Evolutionary conservation across 2,888 invertebrate species (phyloP).

Genomic region (Drosophila mercatorum): DNA sequence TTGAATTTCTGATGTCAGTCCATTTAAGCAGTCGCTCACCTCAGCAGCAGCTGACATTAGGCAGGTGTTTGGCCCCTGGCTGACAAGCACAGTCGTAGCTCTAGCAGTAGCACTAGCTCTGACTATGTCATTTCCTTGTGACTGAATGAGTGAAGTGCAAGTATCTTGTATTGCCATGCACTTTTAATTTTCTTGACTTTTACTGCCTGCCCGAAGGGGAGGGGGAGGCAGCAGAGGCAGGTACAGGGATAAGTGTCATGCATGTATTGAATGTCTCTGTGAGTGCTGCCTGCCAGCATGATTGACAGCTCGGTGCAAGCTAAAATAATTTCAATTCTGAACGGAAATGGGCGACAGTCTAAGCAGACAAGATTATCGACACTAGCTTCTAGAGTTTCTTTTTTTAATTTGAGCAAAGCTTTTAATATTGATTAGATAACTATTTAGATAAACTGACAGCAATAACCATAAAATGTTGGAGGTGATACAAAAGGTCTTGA

Average conservation of each 20-base stretch:
- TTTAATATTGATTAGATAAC: not conserved
- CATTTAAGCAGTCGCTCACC: constrained; percentile 42
- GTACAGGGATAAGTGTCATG: constrained; percentile 33
- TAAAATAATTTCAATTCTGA: constrained; percentile 32
- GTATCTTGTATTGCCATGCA: constrained; percentile 43
- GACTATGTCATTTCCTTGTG: constrained; percentile 36
- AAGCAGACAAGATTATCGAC: constrained; percentile 10
- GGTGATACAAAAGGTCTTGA: too few relatives aligned
- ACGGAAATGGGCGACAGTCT: constrained; percentile 33
- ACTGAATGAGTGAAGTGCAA: constrained; percentile 5
- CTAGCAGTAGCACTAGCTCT: not conserved
- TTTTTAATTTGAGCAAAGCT: not conserved
- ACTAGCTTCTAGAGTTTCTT: not conserved
- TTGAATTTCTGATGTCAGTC: constrained; percentile 47
- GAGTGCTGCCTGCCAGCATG: constrained; percentile 24
- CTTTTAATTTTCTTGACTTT: constrained; percentile 61
- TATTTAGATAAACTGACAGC: not conserved
- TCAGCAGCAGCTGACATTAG: constrained; percentile 40
- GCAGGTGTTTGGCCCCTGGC: constrained; percentile 49
- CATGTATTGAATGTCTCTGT: constrained; percentile 24
- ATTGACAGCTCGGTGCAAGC: constrained; percentile 44
- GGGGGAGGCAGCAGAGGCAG: not conserved
- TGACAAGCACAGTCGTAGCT: constrained; percentile 4
- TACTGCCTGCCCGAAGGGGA: not conserved
- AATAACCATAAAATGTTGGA: not conserved